A percentile compares a stretch with the other conserved stretches of the same genome.
phyloP scores from a whole-genome alignment of 2,888 invertebrate species.

The Lasioglossum morio region DNA sequence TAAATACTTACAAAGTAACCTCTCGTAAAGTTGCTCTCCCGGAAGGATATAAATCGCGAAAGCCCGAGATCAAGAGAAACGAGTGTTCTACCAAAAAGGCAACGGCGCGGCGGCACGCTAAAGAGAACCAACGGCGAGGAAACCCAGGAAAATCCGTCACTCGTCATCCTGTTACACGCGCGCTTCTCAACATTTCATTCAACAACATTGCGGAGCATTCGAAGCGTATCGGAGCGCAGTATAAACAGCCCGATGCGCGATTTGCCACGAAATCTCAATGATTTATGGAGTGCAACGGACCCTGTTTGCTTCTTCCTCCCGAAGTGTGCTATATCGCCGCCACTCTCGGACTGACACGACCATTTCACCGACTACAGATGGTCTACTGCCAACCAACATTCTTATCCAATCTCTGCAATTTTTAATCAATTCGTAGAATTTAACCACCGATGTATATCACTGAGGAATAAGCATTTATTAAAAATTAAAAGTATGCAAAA shows the following conservation, averaged over 20 bases:
- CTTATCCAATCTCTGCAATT: too few relatives aligned
- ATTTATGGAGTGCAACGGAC: constrained; percentile 35
- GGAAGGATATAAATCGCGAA: not conserved
- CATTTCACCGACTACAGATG: not conserved
- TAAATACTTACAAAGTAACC: not conserved
- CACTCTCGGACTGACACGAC: not conserved
- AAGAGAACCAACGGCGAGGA: not conserved
- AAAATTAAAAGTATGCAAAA: too few relatives aligned
- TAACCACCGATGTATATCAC: too few relatives aligned
- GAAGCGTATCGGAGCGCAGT: constrained; percentile 10
- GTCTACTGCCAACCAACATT: too few relatives aligned
- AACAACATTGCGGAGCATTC: not conserved
- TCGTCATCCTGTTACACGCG: not conserved
- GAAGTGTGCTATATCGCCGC: not conserved
- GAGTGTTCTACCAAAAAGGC: not conserved
- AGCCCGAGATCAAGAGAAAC: not conserved
- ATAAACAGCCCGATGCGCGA: constrained; percentile 35
- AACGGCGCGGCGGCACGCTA: not conserved
- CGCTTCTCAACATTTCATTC: not conserved
- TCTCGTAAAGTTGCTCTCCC: not conserved
- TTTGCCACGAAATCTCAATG: constrained; percentile 39
- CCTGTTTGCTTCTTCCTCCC: not conserved
- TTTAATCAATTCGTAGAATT: too few relatives aligned
- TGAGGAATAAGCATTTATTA: too few relatives aligned
- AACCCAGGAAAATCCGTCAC: not conserved